These are phyloP conservation scores for Lydus trimaculatus DNA, from an alignment of 2,888 invertebrate genomes.

Conservation along the genomic window DNA sequence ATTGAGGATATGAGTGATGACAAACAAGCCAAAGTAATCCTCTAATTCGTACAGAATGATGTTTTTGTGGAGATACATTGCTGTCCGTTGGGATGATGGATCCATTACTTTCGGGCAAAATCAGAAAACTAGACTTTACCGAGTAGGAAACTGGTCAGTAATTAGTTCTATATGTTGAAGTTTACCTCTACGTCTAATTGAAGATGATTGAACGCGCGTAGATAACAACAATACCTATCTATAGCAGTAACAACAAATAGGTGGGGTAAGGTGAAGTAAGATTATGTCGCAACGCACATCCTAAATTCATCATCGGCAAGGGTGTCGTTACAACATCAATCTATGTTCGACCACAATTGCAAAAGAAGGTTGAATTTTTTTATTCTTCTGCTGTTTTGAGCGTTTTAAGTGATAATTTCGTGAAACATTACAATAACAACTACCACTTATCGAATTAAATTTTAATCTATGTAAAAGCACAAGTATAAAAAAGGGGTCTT, in stretches of 20 bases:
- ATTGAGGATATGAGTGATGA: conserved; percentile 50
- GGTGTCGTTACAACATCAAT: conserved; percentile 21
- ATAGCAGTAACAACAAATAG: background rate
- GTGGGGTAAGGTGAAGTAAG: background rate
- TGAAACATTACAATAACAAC: conserved; percentile 13
- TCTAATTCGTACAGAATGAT: conserved; percentile 48
- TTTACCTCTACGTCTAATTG: conserved; percentile 56
- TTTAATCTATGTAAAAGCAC: conserved; percentile 22
- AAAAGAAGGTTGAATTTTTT: background rate
- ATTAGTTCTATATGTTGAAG: conserved; percentile 54
- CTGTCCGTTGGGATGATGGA: conserved; percentile 62
- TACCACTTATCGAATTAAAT: conserved; percentile 21
- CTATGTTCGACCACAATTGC: conserved; percentile 9
- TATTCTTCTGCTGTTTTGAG: too few species aligned
- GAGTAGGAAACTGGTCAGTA: conserved; percentile 51
- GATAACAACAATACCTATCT: conserved; percentile 16
- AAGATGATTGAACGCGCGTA: conserved; percentile 58
- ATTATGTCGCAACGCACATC: conserved; percentile 13
- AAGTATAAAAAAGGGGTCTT: conserved; percentile 10
- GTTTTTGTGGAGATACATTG: conserved; percentile 46
- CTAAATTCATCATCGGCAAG: conserved; percentile 20
- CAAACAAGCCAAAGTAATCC: conserved; percentile 50
- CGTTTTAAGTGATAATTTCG: conserved; percentile 1
- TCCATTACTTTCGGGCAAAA: conserved; percentile 61
- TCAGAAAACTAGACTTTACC: conserved; percentile 35